phyloP scores from a whole-genome alignment of 2,797 vertebrate species.

The Bovichtus variegatus region DNA sequence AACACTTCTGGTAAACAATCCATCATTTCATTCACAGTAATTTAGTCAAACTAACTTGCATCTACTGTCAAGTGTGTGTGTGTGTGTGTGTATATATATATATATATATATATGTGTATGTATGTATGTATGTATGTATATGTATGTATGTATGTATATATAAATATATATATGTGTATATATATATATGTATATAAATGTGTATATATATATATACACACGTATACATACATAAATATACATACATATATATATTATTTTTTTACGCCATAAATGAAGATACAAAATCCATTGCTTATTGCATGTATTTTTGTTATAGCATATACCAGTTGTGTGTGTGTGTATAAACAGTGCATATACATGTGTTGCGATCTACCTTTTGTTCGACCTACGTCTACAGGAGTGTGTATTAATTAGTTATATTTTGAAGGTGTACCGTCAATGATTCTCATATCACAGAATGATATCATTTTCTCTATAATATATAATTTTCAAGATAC shows the following conservation, averaged over 20 bases:
- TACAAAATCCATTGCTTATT: neutral
- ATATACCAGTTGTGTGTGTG: too few species aligned
- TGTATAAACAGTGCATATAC: neutral
- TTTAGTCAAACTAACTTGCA: conserved; percentile 24
- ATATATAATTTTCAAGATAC: conserved; percentile 60
- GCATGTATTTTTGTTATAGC: neutral
- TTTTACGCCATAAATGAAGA: neutral
- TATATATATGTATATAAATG: too few species aligned
- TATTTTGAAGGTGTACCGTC: conserved; percentile 75
- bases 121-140: too few species aligned
- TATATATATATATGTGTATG: too few species aligned
- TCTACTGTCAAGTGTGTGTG: conserved; percentile 7
- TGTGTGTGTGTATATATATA: too few species aligned
- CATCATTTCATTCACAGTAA: conserved; percentile 12
- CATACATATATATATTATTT: neutral
- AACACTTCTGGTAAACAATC: conserved; percentile 29
- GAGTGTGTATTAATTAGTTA: conserved; percentile 81
- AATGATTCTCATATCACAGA: conserved; percentile 77
- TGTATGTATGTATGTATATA: too few species aligned
- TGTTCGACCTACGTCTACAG: neutral
- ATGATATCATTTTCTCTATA: conserved; percentile 76
- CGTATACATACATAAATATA: too few species aligned
- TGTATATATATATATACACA: too few species aligned
- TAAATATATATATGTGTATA: too few species aligned
- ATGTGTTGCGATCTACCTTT: neutral